A percentile compares a stretch with the other conserved stretches of the same genome.
These are phyloP conservation scores for Dendrolimus houi DNA, from an alignment of 2,888 invertebrate species.

Conservation along the genomic window DNA sequence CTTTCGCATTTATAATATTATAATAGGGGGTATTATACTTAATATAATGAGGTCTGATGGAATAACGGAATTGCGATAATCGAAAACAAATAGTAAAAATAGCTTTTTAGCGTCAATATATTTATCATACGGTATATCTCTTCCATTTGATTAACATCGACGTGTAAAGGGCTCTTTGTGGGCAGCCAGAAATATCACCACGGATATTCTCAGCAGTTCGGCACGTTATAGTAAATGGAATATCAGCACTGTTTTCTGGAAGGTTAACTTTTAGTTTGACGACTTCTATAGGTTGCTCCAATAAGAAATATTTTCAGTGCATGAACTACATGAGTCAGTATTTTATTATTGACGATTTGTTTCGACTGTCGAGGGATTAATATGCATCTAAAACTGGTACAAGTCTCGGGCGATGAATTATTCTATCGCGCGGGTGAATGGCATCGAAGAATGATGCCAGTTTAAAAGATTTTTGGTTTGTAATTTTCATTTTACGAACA, in stretches of 20 bases:
- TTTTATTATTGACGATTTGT: background rate
- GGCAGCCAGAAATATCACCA: slow-evolving; percentile 13
- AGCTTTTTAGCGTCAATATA: too few species aligned
- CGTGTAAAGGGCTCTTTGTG: slow-evolving; percentile 16
- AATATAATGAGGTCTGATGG: too few species aligned
- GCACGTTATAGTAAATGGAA: background rate
- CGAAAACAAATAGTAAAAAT: too few species aligned
- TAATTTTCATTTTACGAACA: too few species aligned
- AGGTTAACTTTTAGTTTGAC: background rate
- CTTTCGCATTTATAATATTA: too few species aligned
- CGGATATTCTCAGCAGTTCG: slow-evolving; percentile 3
- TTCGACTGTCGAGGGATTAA: background rate
- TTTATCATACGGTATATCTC: background rate
- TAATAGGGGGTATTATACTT: too few species aligned
- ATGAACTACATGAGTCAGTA: background rate
- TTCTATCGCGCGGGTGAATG: background rate
- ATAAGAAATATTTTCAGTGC: slow-evolving; percentile 2
- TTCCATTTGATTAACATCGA: slow-evolving; percentile 4
- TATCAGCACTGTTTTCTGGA: background rate
- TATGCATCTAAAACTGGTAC: background rate
- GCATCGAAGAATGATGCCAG: background rate
- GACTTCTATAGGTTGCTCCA: slow-evolving; percentile 5
- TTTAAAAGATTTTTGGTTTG: too few species aligned
- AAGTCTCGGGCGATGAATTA: background rate
- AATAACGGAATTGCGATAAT: too few species aligned